Base-by-base conservation (phyloP, 2,113 vertebrate species). In the Shinisaurus crocodilurus region DNA sequence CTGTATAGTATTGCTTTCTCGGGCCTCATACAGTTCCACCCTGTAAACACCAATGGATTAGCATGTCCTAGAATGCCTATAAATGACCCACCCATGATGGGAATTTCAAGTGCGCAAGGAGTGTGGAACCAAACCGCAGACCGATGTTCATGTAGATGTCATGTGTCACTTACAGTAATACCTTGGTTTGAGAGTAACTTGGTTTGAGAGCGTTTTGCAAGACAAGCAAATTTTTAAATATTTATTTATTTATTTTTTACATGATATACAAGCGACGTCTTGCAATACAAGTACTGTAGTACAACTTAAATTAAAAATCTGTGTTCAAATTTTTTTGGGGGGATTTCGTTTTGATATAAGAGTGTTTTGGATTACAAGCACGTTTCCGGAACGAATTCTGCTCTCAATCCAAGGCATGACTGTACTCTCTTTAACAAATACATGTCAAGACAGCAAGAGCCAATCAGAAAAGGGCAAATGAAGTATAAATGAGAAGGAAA, bases 91-190 rank as follows among this genome's bases (percentile, higher is more conserved):
- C 60, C 87, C 87, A 80, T 43, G 48, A 10, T 48, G 2, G 13
- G 50, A 8, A 85, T 20, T 25, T 74, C 1, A 16, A 86, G 67
- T n/a, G 48, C 27, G 8, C 48, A 63, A 70, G 67, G 32, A 16
- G 77, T 34, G 8, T 9, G 18, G 54, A 82, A 43, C 16, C 32
- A 50, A 13, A 2, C 80, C n/a, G 69, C 20, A 12, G 43, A 34
- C 1, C 18, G 76, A 12, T 40, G 69, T 90, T 69, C 27, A 80
- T 69, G 12, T 25, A 86, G 48, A 0, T 0, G 27, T 86, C 9
- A 72, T 82, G 29, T 67, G n/a, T 29, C 90, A 57, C 0, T 0
- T 75, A 40, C 8, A 9, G n/a, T n/a, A n/a, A n/a, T n/a, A n/a
- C n/a, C n/a, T n/a, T n/a, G n/a, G n/a, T n/a, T n/a, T n/a, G n/a